Evolutionary conservation across 1,140 invertebrate species (phyloP), one percentile per base, ranked within the genome.

Genomic region (Calycopis cecrops): DNA sequence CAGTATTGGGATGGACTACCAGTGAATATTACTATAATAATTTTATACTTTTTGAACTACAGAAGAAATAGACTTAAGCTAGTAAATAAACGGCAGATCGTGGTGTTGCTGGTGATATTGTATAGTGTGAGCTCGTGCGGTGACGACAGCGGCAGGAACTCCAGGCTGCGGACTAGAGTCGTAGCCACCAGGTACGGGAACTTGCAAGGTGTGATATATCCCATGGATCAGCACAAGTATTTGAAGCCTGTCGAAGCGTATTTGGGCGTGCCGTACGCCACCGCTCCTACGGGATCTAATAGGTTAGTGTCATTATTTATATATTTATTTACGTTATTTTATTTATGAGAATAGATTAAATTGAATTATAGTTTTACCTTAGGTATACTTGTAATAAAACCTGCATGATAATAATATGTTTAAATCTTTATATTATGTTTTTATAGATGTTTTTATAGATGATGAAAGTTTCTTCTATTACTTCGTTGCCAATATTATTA

Each of bases 251-350:
- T 94, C 12, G 95, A 97, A 79, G 94, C 97, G 35, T 99, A 97
- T 80, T 90, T 98, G 7, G 98, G 97, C 0, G 94, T 98, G 40
- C 97, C 97, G 0, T 99, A 99, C 83, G 98, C 97, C 1, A 96
- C 96, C 14, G 94, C 97, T 10, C 97, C 97, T 1, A 93, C 93
- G 2, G 94, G 96, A 51, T 92, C 92, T 48, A 95, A 98, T 73
- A 86, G 92, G 90, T 90, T 67, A 62, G n/a, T n/a, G n/a, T n/a
- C n/a, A n/a, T n/a, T n/a, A n/a, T n/a, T n/a, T n/a, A n/a, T n/a
- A n/a, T n/a, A n/a, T n/a, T n/a, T n/a, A n/a, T n/a, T n/a, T n/a
- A n/a, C n/a, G n/a, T n/a, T n/a, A n/a, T n/a, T n/a, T n/a, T n/a
- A n/a, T n/a, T n/a, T n/a, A n/a, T n/a, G n/a, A n/a, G n/a, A n/a